A percentile compares a stretch with the other conserved stretches of the same genome.
Evolutionary conservation across 2,113 vertebrate genomes (phyloP).

Genomic region (pig (Sus scrofa)): DNA sequence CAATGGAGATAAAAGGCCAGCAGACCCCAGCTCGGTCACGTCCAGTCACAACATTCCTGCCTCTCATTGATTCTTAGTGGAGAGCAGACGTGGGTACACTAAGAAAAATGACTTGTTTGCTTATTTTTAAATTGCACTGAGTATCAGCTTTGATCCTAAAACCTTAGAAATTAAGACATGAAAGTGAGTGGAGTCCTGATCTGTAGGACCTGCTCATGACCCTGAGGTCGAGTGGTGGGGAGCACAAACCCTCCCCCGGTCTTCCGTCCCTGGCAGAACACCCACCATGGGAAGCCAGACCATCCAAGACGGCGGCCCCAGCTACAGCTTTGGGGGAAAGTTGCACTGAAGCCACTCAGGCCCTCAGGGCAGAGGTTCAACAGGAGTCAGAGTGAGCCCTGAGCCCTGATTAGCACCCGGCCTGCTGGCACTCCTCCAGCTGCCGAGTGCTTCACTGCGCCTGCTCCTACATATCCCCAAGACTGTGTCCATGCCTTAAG

Average conservation of each 20-base stretch:
- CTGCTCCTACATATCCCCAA: not conserved
- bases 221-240: not conserved
- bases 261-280: not conserved
- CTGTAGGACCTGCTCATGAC: not conserved
- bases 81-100: not conserved
- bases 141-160: not conserved
- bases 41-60: not conserved
- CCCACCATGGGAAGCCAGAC: not conserved
- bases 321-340: not conserved
- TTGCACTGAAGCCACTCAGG: not conserved
- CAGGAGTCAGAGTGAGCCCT: not conserved
- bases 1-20: not conserved
- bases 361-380: not conserved
- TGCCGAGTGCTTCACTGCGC: rapidly evolving
- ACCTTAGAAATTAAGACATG: not conserved
- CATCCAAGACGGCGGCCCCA: rapidly evolving
- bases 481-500: not conserved
- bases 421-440: not conserved
- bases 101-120: not conserved
- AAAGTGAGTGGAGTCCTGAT: not conserved
- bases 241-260: not conserved
- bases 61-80: not conserved
- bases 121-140: not conserved
- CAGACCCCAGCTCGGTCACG: not conserved
- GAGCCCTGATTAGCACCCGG: rapidly evolving